Base-by-base conservation (phyloP, 2,113 vertebrate genomes). In the Lycocorax pyrrhopterus region DNA sequence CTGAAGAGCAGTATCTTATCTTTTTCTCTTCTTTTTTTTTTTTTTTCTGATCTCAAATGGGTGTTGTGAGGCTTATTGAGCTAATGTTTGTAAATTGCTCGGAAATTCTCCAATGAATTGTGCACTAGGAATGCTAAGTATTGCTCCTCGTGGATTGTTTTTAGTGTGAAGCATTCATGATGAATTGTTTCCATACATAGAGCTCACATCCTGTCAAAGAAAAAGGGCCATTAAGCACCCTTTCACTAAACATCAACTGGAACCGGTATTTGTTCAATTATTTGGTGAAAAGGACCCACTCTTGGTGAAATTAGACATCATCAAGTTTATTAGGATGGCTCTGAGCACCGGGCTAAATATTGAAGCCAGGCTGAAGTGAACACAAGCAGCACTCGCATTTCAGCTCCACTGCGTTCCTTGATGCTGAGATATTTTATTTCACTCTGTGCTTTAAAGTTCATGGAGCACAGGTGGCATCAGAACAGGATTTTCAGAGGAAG, bases 61-160 rank as follows among this genome's bases (percentile, higher is more conserved):
- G 72, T 89, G 83, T 92, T 92, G 87, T 64, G 95, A 97, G 92
- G 89, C 78, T 95, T 94, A 89, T 89, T 92, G 93, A 96, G 89
- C 83, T 97, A 96, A 94, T 96, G 90, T 92, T 96, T 95, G 84
- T 91, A 95, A 96, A 95, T 96, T 96, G 78, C 96, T 95, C 67
- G 12, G 78, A 92, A 97, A 96, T 89, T 79, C 93, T 97, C 92
- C 82, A 49, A 93, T 93, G 94, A 94, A 87, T 94, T 94, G 89
- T 39, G 88, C 80, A 85, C 77, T 14, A 93, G 74, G 95, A 96
- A 94, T 92, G 86, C 86, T 93, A 95, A 96, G 85, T 78, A 81
- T 95, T 69, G 89, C 90, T 93, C 89, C 94, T 97, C 12, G 0
- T 68, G 86, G 80, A 23, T 93, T 92, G 94, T 95, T 96, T 94